A percentile compares a stretch with the other conserved stretches of the same genome.
These are phyloP conservation scores for Agrochola circellaris DNA, from an alignment of 2,888 invertebrate genomes.

Conservation along the genomic window DNA sequence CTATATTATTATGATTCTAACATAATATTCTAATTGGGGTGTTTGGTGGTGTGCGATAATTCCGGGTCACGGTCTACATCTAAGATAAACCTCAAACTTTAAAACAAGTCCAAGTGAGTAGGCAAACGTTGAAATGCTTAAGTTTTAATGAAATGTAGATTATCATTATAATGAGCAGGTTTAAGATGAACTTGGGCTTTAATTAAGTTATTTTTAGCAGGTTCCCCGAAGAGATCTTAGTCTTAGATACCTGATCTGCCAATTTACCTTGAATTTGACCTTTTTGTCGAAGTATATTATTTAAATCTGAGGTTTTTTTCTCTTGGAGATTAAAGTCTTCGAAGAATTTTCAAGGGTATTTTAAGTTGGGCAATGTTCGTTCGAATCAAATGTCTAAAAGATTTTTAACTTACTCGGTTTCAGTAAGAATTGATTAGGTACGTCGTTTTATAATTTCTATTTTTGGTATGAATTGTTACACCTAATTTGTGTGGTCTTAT, in stretches of 20 bases:
- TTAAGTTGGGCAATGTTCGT: background rate
- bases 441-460: background rate
- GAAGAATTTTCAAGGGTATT: background rate
- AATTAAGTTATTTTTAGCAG: slow-evolving; percentile 27
- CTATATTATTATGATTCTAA: too few relatives aligned
- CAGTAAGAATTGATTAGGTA: background rate
- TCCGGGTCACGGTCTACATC: too few relatives aligned
- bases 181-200: background rate
- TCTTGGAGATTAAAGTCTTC: slow-evolving; percentile 1
- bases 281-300: slow-evolving; percentile 13
- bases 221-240: slow-evolving; percentile 20
- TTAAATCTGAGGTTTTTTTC: slow-evolving; percentile 10
- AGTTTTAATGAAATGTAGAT: slow-evolving; percentile 38
- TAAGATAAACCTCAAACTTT: slow-evolving; percentile 13
- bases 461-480: too few relatives aligned
- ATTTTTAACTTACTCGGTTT: background rate
- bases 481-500: too few relatives aligned
- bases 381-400: background rate
- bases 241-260: slow-evolving; percentile 34
- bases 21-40: too few relatives aligned
- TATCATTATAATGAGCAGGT: slow-evolving; percentile 27
- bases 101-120: background rate
- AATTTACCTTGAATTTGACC: slow-evolving; percentile 27
- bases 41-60: too few relatives aligned
- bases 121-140: slow-evolving; percentile 1